Evolutionary conservation across 2,888 invertebrate species (phyloP).

Genomic region (Acronicta leporina): DNA sequence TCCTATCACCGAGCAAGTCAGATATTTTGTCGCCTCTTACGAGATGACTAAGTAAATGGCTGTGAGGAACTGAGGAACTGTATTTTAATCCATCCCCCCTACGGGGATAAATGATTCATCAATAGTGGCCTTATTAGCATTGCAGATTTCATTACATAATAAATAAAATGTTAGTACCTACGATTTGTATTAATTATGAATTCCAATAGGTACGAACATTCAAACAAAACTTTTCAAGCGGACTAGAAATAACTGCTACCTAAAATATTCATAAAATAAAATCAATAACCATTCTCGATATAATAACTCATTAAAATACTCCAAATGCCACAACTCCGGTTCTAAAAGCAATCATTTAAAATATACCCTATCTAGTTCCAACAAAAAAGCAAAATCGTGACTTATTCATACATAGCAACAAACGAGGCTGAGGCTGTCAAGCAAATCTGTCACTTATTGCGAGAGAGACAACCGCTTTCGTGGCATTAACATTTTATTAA

Average conservation of each 20-base stretch:
- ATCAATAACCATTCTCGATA: constrained; percentile 36
- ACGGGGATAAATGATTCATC: too few relatives aligned
- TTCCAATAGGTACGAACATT: not conserved
- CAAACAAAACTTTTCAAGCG: constrained; percentile 6
- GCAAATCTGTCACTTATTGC: constrained; percentile 89
- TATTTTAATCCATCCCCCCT: too few relatives aligned
- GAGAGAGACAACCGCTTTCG: constrained; percentile 80
- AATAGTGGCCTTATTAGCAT: too few relatives aligned
- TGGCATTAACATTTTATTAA: constrained; percentile 88
- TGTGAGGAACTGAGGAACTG: too few relatives aligned
- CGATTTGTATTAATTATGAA: too few relatives aligned
- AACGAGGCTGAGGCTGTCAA: constrained; percentile 84
- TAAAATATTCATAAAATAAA: constrained; percentile 43
- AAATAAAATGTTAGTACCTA: too few relatives aligned
- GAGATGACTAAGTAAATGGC: too few relatives aligned
- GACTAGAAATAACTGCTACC: constrained; percentile 10
- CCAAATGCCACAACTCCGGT: constrained; percentile 54
- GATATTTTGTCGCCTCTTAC: too few relatives aligned
- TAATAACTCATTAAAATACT: constrained; percentile 58
- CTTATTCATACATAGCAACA: constrained; percentile 84
- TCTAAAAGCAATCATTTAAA: constrained; percentile 58
- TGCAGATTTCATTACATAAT: too few relatives aligned
- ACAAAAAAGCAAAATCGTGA: constrained; percentile 85
- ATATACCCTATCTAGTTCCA: constrained; percentile 62
- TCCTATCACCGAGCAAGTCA: too few relatives aligned